Percentiles rank a stretch among this genome's conserved stretches.
Evolutionary conservation across 2,888 invertebrate genomes (phyloP).

Genomic region (Alviniconcha strummeri): DNA sequence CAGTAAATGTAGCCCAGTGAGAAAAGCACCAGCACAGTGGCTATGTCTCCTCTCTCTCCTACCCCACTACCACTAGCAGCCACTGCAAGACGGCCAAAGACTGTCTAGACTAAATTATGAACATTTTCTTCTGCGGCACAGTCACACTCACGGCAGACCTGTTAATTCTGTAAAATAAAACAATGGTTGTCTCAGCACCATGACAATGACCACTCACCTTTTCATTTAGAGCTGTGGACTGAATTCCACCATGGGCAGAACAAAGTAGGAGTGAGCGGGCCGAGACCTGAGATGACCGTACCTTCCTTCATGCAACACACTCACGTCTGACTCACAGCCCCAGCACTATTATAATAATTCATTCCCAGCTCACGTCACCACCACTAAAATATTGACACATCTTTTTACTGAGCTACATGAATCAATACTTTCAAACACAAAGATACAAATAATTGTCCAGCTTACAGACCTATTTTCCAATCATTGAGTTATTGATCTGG

Average conservation of each 20-base stretch:
- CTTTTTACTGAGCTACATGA: no score
- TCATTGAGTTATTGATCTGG: background rate
- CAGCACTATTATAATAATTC: constrained; percentile 28
- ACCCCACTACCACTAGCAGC: no score
- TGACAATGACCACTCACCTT: constrained; percentile 2
- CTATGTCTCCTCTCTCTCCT: no score
- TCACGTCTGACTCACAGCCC: constrained; percentile 31
- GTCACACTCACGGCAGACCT: no score
- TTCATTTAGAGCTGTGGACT: constrained; percentile 8
- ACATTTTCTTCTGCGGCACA: background rate
- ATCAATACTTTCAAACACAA: no score
- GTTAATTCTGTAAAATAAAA: background rate
- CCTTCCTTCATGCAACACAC: background rate
- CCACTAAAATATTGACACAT: no score
- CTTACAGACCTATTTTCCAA: no score
- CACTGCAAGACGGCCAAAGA: background rate
- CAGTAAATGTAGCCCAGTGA: no score
- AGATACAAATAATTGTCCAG: no score
- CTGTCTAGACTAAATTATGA: constrained; percentile 32
- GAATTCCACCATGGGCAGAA: constrained; percentile 9
- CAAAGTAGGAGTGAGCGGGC: background rate
- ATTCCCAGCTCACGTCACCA: background rate
- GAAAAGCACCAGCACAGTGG: no score
- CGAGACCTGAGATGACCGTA: background rate
- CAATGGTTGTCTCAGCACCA: background rate